Evolutionary conservation across 2,113 vertebrate genomes (phyloP).

Genomic region (Pedetes capensis): DNA sequence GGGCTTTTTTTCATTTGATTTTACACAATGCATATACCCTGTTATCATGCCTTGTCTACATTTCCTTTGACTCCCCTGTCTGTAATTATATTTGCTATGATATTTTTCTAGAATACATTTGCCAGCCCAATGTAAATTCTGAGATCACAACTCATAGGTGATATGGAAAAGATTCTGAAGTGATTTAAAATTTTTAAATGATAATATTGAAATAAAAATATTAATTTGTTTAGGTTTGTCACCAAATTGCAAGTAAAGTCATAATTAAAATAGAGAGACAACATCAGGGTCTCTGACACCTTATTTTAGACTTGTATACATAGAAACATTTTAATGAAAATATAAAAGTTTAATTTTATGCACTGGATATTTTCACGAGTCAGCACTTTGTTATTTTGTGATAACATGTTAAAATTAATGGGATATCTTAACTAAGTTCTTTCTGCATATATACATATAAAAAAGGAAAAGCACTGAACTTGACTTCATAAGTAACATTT

Average conservation of each 20-base stretch:
- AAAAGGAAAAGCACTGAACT: conserved; percentile 68
- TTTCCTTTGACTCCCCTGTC: conserved; percentile 31
- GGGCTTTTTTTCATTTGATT: background rate
- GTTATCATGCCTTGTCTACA: background rate
- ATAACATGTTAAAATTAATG: conserved; percentile 78
- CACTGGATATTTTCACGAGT: conserved; percentile 74
- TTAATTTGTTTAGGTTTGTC: conserved; percentile 66
- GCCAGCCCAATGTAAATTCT: background rate
- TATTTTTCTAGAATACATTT: conserved; percentile 39
- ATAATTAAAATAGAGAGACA: conserved; percentile 70
- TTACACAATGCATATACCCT: background rate
- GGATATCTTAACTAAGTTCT: conserved; percentile 76
- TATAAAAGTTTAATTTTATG: conserved; percentile 75
- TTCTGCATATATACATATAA: conserved; percentile 71
- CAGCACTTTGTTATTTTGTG: conserved; percentile 77
- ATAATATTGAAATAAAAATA: conserved; percentile 72
- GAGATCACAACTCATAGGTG: background rate
- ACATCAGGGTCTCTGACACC: conserved; percentile 49
- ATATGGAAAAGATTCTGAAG: conserved; percentile 37
- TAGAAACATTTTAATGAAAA: conserved; percentile 73
- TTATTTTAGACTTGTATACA: conserved; percentile 61
- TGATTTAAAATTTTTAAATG: conserved; percentile 68
- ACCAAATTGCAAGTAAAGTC: conserved; percentile 49
- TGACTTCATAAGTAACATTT: conserved; percentile 80
- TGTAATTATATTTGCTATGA: background rate